Base-by-base conservation (phyloP, 1,140 invertebrate genomes). In the Leucophenga varia region DNA sequence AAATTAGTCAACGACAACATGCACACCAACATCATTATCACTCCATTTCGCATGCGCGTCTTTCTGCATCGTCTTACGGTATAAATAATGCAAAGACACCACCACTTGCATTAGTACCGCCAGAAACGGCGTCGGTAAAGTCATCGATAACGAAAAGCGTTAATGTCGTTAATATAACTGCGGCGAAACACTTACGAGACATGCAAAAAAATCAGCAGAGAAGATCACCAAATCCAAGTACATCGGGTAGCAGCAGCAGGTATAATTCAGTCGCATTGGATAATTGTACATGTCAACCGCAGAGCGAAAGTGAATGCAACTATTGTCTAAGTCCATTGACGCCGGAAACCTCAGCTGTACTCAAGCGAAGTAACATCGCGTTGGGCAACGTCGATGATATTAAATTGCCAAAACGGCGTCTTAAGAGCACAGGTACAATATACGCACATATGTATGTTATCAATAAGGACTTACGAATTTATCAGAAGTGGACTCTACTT, bases 61-160 rank as follows among this genome's bases (percentile, higher is more conserved):
- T 46, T 2, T 28, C 36, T 3, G 42, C 54, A 4, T 45, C 40
- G 1, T 20, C n/a, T 31, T 46, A 56, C 10, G 34, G 55, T 3
- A 57, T 55, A 32, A 47, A 51, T 22, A 61, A 41, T 40, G 50
- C 64, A 19, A 76, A 63, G 40, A 64, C 58, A 0, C 72, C 67
- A 19, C 71, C 72, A 0, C 47, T 81, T 14, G 72, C 78, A 0
- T 72, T 81, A 20, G 78, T 81, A 21, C 78, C 79, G 1, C 80
- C 79, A 0, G 75, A 76, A 43, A 64, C 74, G n/a, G 63, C 74
- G 18, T 72, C 76, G 8, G 78, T 81, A 0, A 77, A 80, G 38
- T 75, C 71, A 18, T 76, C 79, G 12, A 80, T 81, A 32, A 75
- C 76, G 21, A 80, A 79, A 56, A 80, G 79, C 43, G 58, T 71